phyloP scores from a whole-genome alignment of 2,113 vertebrate species.

The Cinclus mexicanus region DNA sequence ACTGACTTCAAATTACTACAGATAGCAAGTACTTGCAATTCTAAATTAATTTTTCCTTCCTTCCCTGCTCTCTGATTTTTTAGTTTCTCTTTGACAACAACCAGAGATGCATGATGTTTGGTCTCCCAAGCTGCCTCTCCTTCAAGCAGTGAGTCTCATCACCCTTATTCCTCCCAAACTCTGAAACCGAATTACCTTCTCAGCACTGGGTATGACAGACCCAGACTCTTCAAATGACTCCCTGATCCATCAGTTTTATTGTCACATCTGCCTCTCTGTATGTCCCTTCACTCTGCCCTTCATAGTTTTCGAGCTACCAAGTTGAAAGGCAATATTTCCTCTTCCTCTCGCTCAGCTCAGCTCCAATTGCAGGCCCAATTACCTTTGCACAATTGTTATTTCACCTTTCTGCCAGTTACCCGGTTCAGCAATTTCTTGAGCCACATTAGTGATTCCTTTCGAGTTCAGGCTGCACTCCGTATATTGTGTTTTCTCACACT shows the following conservation, averaged over 20 bases:
- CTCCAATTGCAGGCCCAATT: slow-evolving; percentile 26
- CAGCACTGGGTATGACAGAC: background rate
- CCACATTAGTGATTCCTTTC: slow-evolving; percentile 3
- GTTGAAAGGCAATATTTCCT: background rate
- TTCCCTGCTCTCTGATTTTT: background rate
- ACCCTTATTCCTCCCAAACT: background rate
- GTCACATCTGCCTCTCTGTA: background rate
- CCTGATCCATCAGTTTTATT: background rate
- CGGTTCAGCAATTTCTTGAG: slow-evolving; percentile 20
- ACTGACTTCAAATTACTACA: background rate
- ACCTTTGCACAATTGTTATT: slow-evolving; percentile 29
- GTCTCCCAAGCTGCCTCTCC: background rate
- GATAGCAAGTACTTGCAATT: background rate
- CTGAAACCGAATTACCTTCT: background rate
- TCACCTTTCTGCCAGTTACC: background rate
- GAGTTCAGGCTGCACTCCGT: background rate
- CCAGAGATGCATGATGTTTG: background rate
- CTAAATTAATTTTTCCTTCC: background rate
- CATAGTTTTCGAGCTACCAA: background rate
- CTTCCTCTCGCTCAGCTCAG: background rate
- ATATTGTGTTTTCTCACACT: background rate
- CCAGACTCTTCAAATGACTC: background rate
- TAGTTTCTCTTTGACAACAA: background rate
- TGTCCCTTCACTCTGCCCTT: background rate
- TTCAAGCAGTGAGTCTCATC: background rate